Percentiles rank a stretch among this genome's conserved stretches.
These are phyloP conservation scores for Morbakka virulenta DNA, from an alignment of 30 jellyfish, hydroid and myxozoan species.

Conservation along the genomic window DNA sequence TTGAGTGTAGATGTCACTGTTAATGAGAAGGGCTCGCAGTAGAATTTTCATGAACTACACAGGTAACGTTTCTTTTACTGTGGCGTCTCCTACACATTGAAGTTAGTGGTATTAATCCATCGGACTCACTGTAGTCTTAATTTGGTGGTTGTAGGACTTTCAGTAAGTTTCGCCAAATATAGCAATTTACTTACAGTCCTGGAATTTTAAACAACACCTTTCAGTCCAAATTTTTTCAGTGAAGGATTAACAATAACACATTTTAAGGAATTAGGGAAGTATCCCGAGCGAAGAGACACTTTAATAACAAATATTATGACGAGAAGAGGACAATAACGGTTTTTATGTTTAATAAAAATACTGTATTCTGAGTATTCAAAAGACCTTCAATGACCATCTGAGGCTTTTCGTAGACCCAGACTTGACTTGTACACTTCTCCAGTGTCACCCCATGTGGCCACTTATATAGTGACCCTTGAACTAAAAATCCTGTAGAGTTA, in stretches of 20 bases:
- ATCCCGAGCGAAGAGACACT: slow-evolving; percentile 16
- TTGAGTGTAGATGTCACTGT: too few species aligned
- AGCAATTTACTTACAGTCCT: too few species aligned
- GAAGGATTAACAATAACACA: slow-evolving; percentile 14
- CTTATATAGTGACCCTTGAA: slow-evolving; percentile 13
- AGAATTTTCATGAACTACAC: too few species aligned
- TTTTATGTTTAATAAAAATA: not conserved
- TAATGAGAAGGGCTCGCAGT: too few species aligned
- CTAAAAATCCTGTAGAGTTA: slow-evolving; percentile 18
- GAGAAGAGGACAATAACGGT: slow-evolving; percentile 3
- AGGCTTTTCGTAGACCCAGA: slow-evolving; percentile 1
- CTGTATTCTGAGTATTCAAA: slow-evolving; percentile 40
- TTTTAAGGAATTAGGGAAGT: slow-evolving; percentile 39
- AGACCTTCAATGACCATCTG: slow-evolving; percentile 8
- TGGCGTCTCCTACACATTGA: too few species aligned
- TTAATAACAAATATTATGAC: too few species aligned
- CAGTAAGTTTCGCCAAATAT: too few species aligned
- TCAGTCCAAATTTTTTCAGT: slow-evolving; percentile 38
- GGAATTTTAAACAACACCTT: too few species aligned
- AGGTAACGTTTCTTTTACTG: too few species aligned
- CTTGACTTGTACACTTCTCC: slow-evolving; percentile 20
- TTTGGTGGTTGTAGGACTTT: too few species aligned
- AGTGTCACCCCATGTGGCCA: slow-evolving; percentile 22
- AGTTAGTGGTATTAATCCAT: too few species aligned
- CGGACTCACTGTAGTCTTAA: too few species aligned